Evolutionary conservation across 2,797 vertebrate species (phyloP).

Genomic region (Galaxias olidus): DNA sequence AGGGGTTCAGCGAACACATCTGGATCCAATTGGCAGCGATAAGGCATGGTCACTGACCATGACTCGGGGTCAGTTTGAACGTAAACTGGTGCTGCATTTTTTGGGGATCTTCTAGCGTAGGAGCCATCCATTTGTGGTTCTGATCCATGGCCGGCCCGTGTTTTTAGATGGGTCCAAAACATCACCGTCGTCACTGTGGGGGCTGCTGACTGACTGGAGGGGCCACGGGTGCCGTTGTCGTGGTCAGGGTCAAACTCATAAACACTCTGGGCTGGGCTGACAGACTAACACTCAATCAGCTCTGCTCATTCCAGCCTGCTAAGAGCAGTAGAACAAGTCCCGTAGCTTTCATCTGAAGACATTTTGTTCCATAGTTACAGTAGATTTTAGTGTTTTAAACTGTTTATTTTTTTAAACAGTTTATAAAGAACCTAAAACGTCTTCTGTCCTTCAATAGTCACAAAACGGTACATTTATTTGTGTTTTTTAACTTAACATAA

Average conservation of each 20-base stretch:
- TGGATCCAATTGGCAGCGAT: constrained; percentile 86
- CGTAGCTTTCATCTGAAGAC: no score
- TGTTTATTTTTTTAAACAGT: no score
- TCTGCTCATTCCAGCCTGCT: constrained; percentile 26
- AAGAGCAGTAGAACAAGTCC: no score
- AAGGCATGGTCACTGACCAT: constrained; percentile 78
- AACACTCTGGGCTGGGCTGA: constrained; percentile 49
- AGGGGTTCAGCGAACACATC: constrained; percentile 82
- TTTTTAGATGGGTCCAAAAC: constrained; percentile 25
- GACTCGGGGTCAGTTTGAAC: constrained; percentile 51
- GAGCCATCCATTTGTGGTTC: constrained; percentile 40
- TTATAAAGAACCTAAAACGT: no score
- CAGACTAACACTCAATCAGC: constrained; percentile 51
- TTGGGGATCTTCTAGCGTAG: constrained; percentile 26
- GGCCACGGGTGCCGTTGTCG: constrained; percentile 16
- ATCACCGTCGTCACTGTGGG: no score
- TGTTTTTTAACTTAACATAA: background rate
- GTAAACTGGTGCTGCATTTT: constrained; percentile 30
- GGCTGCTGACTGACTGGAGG: constrained; percentile 31
- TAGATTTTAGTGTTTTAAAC: no score
- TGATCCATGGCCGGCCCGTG: constrained; percentile 49
- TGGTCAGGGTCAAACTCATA: constrained; percentile 62
- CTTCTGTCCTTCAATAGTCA: constrained; percentile 4
- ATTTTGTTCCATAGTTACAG: no score
- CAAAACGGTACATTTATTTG: background rate